Percentiles rank a stretch among this genome's conserved stretches.
phyloP scores from a whole-genome alignment of 2,888 invertebrate genomes.

The Stictocephala bisonia region DNA sequence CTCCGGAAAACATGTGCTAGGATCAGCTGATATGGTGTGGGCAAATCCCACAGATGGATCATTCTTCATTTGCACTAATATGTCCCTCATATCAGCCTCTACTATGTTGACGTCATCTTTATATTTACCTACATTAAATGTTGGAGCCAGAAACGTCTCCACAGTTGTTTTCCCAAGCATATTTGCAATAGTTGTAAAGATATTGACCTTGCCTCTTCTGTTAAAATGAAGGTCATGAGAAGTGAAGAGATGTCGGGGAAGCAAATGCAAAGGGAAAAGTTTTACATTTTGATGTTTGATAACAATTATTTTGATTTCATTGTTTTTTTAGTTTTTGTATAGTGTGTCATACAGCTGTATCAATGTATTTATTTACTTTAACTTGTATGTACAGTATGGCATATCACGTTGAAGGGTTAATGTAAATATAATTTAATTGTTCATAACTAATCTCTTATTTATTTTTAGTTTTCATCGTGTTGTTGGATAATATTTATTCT shows the following conservation, averaged over 20 bases:
- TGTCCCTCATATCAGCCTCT: constrained; percentile 4
- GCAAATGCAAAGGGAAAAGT: constrained; percentile 14
- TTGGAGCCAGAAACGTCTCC: background rate
- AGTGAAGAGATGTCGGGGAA: constrained; percentile 4
- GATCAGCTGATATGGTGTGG: constrained; percentile 8
- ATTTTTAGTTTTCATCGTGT: too few relatives aligned
- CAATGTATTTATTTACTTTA: too few relatives aligned
- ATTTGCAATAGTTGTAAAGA: background rate
- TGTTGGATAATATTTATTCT: too few relatives aligned
- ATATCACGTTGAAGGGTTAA: too few relatives aligned
- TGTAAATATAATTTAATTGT: too few relatives aligned
- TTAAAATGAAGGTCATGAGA: background rate
- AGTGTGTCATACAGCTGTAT: too few relatives aligned
- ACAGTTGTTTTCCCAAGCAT: background rate
- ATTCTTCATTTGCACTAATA: background rate
- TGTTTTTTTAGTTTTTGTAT: too few relatives aligned
- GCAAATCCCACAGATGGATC: background rate
- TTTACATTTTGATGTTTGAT: background rate
- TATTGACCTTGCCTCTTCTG: constrained; percentile 11
- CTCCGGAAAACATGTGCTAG: background rate
- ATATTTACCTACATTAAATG: background rate
- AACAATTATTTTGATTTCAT: constrained; percentile 6
- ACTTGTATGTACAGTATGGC: too few relatives aligned
- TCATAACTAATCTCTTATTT: too few relatives aligned
- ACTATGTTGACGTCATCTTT: background rate